phyloP scores from a whole-genome alignment of 2,888 invertebrate species.

The Synanthedon vespiformis region DNA sequence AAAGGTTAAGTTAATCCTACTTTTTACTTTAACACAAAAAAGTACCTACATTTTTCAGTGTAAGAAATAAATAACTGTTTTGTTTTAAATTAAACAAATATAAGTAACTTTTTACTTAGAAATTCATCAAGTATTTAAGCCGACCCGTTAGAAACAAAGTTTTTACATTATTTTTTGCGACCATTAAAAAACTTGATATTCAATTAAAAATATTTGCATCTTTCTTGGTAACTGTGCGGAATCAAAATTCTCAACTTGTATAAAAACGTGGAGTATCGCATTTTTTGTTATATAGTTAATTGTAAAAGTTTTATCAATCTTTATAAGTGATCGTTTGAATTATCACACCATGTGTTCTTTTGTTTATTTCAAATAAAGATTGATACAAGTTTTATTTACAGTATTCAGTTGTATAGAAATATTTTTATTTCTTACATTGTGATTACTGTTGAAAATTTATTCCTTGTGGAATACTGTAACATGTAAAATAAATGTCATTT shows the following conservation, averaged over 20 bases:
- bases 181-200: too few species aligned
- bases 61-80: too few species aligned
- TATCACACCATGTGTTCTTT: neutral
- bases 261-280: too few species aligned
- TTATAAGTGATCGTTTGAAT: slow-evolving; percentile 1
- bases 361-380: slow-evolving; percentile 1
- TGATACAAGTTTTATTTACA: slow-evolving; percentile 33
- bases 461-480: slow-evolving; percentile 48
- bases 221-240: neutral
- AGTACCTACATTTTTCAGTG: too few species aligned
- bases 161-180: too few species aligned
- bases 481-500: slow-evolving; percentile 46
- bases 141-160: too few species aligned
- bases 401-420: slow-evolving; percentile 25
- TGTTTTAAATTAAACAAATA: too few species aligned
- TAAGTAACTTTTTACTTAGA: too few species aligned
- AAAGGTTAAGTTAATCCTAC: too few species aligned
- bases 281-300: neutral
- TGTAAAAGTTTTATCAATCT: slow-evolving; percentile 32
- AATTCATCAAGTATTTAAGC: too few species aligned
- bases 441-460: slow-evolving; percentile 29
- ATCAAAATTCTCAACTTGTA: slow-evolving; percentile 3
- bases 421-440: slow-evolving; percentile 17
- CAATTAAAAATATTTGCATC: slow-evolving; percentile 3
- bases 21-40: too few species aligned